Evolutionary conservation across 2,113 vertebrate genomes (phyloP).

Genomic region (Platichthys flesus): DNA sequence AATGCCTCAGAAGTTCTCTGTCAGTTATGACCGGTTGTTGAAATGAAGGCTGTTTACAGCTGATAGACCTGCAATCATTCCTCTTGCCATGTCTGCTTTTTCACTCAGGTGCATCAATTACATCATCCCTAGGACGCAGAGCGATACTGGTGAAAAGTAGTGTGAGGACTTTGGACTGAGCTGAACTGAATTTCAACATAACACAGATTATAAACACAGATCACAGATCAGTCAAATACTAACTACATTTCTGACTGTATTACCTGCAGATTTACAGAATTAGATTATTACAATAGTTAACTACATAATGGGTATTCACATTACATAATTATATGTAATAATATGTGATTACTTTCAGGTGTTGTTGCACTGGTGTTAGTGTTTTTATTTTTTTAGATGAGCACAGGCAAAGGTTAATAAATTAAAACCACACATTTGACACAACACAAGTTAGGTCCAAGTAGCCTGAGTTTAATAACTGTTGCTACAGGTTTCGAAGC

Average conservation of each 20-base stretch:
- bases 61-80: constrained; percentile 3
- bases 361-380: neutral
- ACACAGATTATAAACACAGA: neutral
- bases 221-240: neutral
- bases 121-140: constrained; percentile 35
- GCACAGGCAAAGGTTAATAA: constrained; percentile 1
- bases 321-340: neutral
- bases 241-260: neutral
- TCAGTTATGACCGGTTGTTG: constrained; percentile 18
- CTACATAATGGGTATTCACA: too few relatives aligned
- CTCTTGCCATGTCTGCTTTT: constrained; percentile 1
- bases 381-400: too few relatives aligned
- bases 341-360: neutral
- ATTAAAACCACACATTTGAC: neutral
- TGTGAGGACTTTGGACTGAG: constrained; percentile 60
- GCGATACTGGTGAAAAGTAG: constrained; percentile 19
- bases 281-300: neutral
- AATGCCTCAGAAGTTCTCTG: neutral
- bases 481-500: constrained; percentile 9
- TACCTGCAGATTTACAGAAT: neutral
- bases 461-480: constrained; percentile 5
- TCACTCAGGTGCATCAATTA: constrained; percentile 29
- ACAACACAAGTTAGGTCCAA: neutral
- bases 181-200: constrained; percentile 26
- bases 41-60: constrained; percentile 20